Evolutionary conservation across 2,113 vertebrate species (phyloP).

Genomic region (Struthio camelus): DNA sequence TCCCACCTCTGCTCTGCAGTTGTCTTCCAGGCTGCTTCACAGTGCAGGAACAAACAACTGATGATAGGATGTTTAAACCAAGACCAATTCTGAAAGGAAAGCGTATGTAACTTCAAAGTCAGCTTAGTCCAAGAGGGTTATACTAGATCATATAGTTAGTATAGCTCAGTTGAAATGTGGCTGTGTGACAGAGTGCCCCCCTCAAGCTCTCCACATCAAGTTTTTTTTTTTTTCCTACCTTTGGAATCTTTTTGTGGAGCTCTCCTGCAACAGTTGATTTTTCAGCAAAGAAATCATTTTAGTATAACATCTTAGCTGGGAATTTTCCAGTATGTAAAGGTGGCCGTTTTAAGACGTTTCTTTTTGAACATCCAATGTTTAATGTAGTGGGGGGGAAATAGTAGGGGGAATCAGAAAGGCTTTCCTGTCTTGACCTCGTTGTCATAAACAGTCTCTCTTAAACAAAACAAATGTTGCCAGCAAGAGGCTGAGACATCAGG

Average conservation of each 20-base stretch:
- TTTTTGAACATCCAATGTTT: neutral
- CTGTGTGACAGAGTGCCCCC: no score
- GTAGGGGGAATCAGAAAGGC: neutral
- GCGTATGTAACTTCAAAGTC: neutral
- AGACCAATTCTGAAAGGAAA: neutral
- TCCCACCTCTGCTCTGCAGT: neutral
- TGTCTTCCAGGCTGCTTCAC: neutral
- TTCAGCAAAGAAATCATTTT: neutral
- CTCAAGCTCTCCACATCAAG: neutral
- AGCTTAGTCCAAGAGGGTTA: neutral
- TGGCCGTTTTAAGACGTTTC: no score
- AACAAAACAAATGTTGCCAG: neutral
- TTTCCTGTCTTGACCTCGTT: neutral
- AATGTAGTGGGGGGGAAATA: accelerated
- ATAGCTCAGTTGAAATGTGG: neutral
- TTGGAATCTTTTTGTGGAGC: neutral
- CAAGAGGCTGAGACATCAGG: neutral
- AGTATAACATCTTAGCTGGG: neutral
- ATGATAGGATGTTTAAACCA: neutral
- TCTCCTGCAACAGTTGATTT: neutral
- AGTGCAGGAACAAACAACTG: neutral
- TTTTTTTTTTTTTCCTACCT: neutral
- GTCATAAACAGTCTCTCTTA: neutral
- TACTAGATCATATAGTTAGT: neutral
- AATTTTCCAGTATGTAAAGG: neutral